Evolutionary conservation across 1,140 invertebrate genomes (phyloP), one percentile per base, ranked within the genome.

Genomic region (Drosophila murphyi): DNA sequence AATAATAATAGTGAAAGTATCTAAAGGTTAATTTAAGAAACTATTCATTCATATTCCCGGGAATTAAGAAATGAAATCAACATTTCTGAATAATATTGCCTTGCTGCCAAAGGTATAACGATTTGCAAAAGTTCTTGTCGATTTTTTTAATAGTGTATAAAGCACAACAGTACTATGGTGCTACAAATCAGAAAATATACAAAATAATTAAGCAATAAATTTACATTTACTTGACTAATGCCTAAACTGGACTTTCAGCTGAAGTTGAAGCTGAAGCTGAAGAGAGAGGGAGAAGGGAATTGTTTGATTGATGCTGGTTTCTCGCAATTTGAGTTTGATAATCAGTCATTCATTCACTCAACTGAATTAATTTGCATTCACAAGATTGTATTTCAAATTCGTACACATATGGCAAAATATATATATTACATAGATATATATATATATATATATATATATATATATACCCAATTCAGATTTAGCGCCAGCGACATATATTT

Each of bases 171-270:
- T 43, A 43, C 3, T 28, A 20, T 60, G 12, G 57, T 47, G 47
- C 41, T 34, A 61, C 41, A 28, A 60, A 10, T 45, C 5, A n/a
- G 39, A 35, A 28, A 37, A 55, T n/a, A 31, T n/a, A 57, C 34
- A 20, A 3, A 32, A 34, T 34, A 69, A 54, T 60, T 69, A 59
- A 60, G 48, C 65, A 52, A 52, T 60, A 28, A 45, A 60, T 60
- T 35, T 7, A 43, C 52, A 31, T 48, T 41, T 39, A 35, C 43
- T 28, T 51, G 31, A 47, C 59, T 37, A 41, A 55, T 56, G 35
- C 20, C 50, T n/a, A 8, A 39, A 4, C 20, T 55, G 37, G 8
- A 20, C 12, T 55, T 20, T 55, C 39, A 43, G 39, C 6, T 43
- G 20, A 20, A 20, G 20, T 1, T 20, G 20, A 20, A 20, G 20